phyloP scores from a whole-genome alignment of 2,113 vertebrate genomes.

The Elephas maximus region DNA sequence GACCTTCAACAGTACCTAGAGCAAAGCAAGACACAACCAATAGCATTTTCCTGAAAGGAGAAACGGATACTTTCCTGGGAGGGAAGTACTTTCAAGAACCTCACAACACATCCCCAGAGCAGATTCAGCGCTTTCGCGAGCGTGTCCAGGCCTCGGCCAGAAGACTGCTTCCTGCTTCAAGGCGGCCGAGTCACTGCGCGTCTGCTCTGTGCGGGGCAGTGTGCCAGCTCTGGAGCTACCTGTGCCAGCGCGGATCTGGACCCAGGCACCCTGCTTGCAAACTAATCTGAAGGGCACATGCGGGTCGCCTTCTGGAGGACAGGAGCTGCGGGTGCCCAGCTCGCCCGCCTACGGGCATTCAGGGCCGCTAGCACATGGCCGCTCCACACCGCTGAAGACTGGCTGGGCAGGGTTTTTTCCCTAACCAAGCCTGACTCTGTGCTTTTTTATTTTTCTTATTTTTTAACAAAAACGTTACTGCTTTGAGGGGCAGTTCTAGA shows the following conservation, averaged over 20 bases:
- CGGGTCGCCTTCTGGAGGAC: not conserved
- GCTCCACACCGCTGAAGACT: not conserved
- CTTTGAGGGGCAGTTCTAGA: not conserved
- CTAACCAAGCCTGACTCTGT: not conserved
- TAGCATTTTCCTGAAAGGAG: not conserved
- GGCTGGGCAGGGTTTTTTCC: not conserved
- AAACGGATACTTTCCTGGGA: not conserved
- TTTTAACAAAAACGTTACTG: not conserved
- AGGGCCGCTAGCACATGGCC: rapidly evolving
- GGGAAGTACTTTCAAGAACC: not conserved
- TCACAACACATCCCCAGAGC: no score
- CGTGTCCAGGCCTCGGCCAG: not conserved
- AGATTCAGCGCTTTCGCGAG: not conserved
- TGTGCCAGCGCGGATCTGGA: not conserved
- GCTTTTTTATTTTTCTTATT: not conserved
- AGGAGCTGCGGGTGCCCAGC: not conserved
- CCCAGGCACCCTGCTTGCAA: not conserved
- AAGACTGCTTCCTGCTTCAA: not conserved
- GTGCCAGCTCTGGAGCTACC: not conserved
- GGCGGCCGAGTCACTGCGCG: rapidly evolving
- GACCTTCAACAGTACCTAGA: not conserved
- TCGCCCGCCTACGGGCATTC: not conserved
- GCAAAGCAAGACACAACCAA: not conserved
- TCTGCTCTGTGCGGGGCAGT: not conserved
- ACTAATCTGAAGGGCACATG: not conserved